Conservation (phyloP, 2,888 invertebrate species). For the Tenthredo livida region DNA sequence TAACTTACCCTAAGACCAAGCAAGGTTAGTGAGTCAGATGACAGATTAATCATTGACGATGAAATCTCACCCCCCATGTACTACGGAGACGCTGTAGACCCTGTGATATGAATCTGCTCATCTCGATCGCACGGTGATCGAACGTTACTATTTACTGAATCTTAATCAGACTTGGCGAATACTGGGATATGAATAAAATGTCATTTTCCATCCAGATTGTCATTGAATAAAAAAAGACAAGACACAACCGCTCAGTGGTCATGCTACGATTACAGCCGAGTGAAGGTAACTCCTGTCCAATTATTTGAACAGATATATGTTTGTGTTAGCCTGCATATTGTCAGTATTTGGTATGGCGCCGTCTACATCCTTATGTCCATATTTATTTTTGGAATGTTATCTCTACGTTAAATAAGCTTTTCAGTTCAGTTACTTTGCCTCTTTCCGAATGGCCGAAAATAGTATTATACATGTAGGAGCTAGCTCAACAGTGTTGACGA, state of each 20-base stretch:
- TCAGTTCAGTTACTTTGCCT: neutral
- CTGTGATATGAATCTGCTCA: slow-evolving; percentile 36
- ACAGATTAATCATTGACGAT: slow-evolving; percentile 5
- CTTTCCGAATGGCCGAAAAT: neutral
- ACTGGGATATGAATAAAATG: neutral
- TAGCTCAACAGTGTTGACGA: slow-evolving; percentile 30
- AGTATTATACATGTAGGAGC: neutral
- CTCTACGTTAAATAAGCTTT: slow-evolving; percentile 19
- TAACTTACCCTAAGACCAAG: neutral
- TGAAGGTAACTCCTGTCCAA: slow-evolving; percentile 12
- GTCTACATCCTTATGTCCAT: slow-evolving; percentile 10
- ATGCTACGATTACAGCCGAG: neutral
- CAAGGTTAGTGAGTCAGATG: slow-evolving; percentile 13
- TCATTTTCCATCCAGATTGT: slow-evolving; percentile 25
- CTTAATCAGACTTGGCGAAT: neutral
- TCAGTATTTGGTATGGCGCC: neutral
- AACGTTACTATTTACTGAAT: slow-evolving; percentile 9
- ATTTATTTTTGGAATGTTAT: slow-evolving; percentile 30
- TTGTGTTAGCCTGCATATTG: neutral
- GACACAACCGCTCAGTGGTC: neutral
- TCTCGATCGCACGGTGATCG: slow-evolving; percentile 27
- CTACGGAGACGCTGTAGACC: slow-evolving; percentile 10
- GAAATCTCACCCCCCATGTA: slow-evolving; percentile 18
- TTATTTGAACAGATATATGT: neutral
- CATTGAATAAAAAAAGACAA: slow-evolving; percentile 9